Conservation (phyloP, 2,113 vertebrate species). For the Dasyprocta punctata region DNA sequence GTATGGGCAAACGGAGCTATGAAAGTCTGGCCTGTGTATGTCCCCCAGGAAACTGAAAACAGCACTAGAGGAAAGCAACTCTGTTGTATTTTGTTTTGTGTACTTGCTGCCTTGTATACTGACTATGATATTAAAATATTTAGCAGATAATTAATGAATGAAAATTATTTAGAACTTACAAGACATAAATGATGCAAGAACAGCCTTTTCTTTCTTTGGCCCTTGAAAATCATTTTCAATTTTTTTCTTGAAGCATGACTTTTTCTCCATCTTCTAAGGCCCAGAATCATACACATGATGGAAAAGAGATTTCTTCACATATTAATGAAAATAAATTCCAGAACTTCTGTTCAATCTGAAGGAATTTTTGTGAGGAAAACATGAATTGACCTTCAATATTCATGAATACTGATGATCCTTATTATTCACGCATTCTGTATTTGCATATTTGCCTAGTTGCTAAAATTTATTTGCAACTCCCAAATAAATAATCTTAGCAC, state of each 20-base stretch:
- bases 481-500: neutral
- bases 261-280: neutral
- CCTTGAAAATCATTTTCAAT: neutral
- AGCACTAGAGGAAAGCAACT: neutral
- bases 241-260: neutral
- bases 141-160: neutral
- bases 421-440: neutral
- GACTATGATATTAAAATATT: neutral
- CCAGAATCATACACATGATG: neutral
- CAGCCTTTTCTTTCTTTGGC: neutral
- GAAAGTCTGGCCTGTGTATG: neutral
- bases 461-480: neutral
- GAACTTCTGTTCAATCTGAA: neutral
- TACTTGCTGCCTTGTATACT: neutral
- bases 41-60: neutral
- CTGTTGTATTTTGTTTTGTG: neutral
- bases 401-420: neutral
- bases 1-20: neutral
- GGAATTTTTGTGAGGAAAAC: neutral
- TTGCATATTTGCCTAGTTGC: neutral
- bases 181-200: neutral
- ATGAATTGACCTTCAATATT: neutral
- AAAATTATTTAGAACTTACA: neutral
- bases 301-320: neutral
- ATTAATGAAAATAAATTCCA: neutral